phyloP scores from a whole-genome alignment of 1,140 invertebrate genomes.

The Asobara japonica region DNA sequence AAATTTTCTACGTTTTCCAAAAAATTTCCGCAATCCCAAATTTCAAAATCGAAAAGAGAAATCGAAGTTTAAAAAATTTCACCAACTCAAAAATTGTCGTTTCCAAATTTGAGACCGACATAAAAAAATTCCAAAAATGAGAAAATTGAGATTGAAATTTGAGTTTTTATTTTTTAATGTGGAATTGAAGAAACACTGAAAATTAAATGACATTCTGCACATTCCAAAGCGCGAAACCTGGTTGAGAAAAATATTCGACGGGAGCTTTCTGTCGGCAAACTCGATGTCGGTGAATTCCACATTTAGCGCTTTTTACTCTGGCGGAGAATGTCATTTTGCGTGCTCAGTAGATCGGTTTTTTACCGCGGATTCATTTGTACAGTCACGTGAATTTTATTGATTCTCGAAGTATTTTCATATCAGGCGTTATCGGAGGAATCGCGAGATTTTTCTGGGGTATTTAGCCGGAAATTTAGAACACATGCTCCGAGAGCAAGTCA shows the following conservation, averaged over 20 bases:
- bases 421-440: neutral
- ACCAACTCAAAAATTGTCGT: no score
- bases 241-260: neutral
- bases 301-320: neutral
- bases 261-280: neutral
- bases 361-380: neutral
- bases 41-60: no score
- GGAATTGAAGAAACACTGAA: neutral
- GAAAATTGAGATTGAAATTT: no score
- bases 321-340: neutral
- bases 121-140: no score
- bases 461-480: neutral
- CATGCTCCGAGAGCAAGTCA: no score
- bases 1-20: no score
- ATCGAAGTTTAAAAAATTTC: no score
- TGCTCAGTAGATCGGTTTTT: neutral
- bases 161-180: no score
- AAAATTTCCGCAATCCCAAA: no score
- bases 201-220: neutral
- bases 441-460: neutral
- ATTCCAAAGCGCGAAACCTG: neutral
- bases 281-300: constrained; percentile 5
- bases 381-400: constrained; percentile 1
- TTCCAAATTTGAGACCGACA: no score
- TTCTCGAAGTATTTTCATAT: neutral